Evolutionary conservation across 1,140 invertebrate species (phyloP).

Genomic region (Rhynchophorus ferrugineus): DNA sequence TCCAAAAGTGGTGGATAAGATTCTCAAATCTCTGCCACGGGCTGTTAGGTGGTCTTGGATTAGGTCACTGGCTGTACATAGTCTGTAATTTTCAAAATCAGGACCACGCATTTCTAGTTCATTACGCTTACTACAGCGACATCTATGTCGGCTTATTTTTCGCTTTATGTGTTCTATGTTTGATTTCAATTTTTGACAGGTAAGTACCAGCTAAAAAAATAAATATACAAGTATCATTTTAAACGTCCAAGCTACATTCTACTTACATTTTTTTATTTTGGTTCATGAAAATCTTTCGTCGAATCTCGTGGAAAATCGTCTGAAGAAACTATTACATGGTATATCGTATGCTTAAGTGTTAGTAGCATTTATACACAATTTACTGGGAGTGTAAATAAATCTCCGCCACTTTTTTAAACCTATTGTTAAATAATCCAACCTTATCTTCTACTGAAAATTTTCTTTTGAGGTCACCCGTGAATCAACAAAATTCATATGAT

Average conservation of each 20-base stretch:
- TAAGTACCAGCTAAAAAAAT: too few relatives aligned
- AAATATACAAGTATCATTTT: not conserved
- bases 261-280: not conserved
- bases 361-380: too few relatives aligned
- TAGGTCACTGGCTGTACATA: conserved; percentile 37
- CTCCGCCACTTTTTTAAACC: too few relatives aligned
- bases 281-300: too few relatives aligned
- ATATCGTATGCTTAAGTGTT: too few relatives aligned
- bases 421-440: too few relatives aligned
- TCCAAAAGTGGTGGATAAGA: conserved; percentile 37
- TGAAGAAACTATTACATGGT: too few relatives aligned
- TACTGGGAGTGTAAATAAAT: too few relatives aligned
- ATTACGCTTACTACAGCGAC: conserved; percentile 38
- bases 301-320: too few relatives aligned
- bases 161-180: conserved; percentile 34
- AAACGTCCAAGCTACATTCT: conserved; percentile 1
- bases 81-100: conserved; percentile 29
- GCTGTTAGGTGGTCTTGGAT: conserved; percentile 35
- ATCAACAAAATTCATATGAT: too few relatives aligned
- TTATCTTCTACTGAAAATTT: too few relatives aligned
- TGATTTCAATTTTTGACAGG: conserved; percentile 40
- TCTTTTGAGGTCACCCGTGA: too few relatives aligned
- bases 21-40: conserved; percentile 37
- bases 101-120: conserved; percentile 32
- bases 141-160: conserved; percentile 37